These are phyloP conservation scores for Acheta domesticus DNA, from an alignment of 2,888 invertebrate genomes.

Conservation along the genomic window DNA sequence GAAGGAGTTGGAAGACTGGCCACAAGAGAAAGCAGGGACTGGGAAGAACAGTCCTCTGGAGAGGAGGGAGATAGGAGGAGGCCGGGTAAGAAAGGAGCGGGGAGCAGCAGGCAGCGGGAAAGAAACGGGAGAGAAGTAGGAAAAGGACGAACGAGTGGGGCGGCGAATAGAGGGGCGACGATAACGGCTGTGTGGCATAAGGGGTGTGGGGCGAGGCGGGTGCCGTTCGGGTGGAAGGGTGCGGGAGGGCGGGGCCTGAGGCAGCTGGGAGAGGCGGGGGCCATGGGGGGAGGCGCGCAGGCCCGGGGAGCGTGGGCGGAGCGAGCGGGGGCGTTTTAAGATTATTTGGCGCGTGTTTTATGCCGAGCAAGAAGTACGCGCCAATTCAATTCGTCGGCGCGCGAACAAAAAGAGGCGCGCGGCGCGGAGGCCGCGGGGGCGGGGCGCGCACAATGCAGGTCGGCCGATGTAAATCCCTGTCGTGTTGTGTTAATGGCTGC, in stretches of 20 bases:
- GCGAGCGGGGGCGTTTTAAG: not conserved
- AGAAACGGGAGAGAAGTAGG: no score
- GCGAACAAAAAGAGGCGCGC: slow-evolving; percentile 5
- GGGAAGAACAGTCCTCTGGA: no score
- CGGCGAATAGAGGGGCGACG: no score
- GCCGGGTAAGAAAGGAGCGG: no score
- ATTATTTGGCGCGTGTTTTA: slow-evolving; percentile 9
- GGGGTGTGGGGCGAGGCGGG: not conserved
- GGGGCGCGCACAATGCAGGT: not conserved
- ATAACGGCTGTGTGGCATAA: no score
- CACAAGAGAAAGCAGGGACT: no score
- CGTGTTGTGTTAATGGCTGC: slow-evolving; percentile 18
- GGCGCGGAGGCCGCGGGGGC: not conserved
- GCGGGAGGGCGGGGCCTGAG: not conserved
- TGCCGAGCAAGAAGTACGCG: slow-evolving; percentile 18
- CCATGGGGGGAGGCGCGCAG: not conserved
- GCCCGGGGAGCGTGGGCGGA: not conserved
- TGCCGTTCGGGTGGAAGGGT: not conserved
- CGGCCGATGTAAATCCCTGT: slow-evolving; percentile 9
- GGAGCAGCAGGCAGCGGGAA: no score
- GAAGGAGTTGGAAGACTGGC: no score
- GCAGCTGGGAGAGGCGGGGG: not conserved
- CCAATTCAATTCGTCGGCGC: not conserved
- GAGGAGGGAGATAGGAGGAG: no score
- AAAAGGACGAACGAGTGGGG: no score